phyloP scores from a whole-genome alignment of 1,140 invertebrate species.

The Meteorus sp. region DNA sequence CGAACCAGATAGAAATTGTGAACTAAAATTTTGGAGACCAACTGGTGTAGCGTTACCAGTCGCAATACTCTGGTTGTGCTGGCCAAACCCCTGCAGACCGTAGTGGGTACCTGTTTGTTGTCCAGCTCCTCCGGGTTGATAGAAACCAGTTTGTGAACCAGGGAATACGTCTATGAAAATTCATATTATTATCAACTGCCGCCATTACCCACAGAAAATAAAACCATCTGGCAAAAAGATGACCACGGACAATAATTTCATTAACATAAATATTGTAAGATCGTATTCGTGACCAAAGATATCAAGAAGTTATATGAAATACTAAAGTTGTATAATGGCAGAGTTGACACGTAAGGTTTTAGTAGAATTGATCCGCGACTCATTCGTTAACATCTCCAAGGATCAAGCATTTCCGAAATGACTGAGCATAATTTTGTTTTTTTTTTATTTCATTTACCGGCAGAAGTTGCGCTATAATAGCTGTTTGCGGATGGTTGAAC shows the following conservation, averaged over 20 bases:
- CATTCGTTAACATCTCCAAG: too few relatives aligned
- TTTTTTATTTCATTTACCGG: constrained; percentile 48
- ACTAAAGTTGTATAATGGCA: too few relatives aligned
- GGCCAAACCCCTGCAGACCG: constrained; percentile 57
- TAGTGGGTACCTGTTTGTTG: constrained; percentile 60
- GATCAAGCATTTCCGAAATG: too few relatives aligned
- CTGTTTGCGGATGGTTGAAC: constrained; percentile 62
- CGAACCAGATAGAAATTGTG: constrained; percentile 61
- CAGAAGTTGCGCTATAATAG: constrained; percentile 62
- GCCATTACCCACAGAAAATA: not conserved
- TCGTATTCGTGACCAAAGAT: too few relatives aligned
- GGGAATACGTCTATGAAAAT: constrained; percentile 49
- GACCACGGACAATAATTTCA: not conserved
- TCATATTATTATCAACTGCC: not conserved
- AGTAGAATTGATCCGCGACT: too few relatives aligned
- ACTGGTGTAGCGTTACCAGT: constrained; percentile 59
- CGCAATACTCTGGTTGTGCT: constrained; percentile 54
- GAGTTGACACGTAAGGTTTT: too few relatives aligned
- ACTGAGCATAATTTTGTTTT: too few relatives aligned
- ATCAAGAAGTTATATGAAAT: too few relatives aligned
- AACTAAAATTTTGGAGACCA: constrained; percentile 64
- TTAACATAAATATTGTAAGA: too few relatives aligned
- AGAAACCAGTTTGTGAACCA: constrained; percentile 60
- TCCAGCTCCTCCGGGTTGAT: constrained; percentile 58
- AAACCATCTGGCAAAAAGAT: too few relatives aligned